A percentile compares a stretch with the other conserved stretches of the same genome.
These are phyloP conservation scores for Biston betularia DNA, from an alignment of 2,888 invertebrate species.

Conservation along the genomic window DNA sequence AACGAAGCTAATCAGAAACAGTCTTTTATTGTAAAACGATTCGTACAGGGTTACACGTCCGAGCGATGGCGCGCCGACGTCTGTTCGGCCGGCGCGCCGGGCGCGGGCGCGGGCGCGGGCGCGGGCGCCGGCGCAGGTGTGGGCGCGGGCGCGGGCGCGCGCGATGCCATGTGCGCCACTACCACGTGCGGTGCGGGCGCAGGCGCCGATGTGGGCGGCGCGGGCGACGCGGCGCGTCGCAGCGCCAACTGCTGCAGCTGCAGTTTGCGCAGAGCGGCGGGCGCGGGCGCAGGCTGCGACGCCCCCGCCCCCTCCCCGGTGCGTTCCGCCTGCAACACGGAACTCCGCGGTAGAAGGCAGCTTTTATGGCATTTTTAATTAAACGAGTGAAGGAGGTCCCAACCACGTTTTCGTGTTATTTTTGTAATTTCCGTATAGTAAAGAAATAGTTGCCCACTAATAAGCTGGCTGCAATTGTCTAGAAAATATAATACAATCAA, in stretches of 20 bases:
- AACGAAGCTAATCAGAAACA: neutral
- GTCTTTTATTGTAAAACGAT: slow-evolving; percentile 14
- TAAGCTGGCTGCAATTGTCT: no score
- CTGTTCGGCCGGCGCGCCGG: slow-evolving; percentile 79
- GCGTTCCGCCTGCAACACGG: slow-evolving; percentile 44
- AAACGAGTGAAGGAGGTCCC: no score
- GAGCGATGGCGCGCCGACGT: slow-evolving; percentile 67
- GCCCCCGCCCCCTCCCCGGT: slow-evolving; percentile 59
- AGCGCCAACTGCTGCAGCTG: slow-evolving; percentile 64
- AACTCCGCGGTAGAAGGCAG: no score
- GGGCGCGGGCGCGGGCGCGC: slow-evolving; percentile 71
- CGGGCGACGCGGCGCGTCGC: slow-evolving; percentile 54
- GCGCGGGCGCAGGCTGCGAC: slow-evolving; percentile 76
- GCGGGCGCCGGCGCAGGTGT: slow-evolving; percentile 40
- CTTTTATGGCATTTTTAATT: no score
- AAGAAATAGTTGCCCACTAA: no score
- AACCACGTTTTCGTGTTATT: no score
- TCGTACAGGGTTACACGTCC: neutral
- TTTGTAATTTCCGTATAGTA: no score
- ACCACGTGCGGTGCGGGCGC: slow-evolving; percentile 66
- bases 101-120: slow-evolving; percentile 63
- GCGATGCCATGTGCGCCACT: slow-evolving; percentile 64
- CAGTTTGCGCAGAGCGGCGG: slow-evolving; percentile 62
- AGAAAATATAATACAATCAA: no score
- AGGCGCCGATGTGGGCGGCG: slow-evolving; percentile 35